Base-by-base conservation (phyloP, 2,888 invertebrate genomes). In the Agrotis exclamationis region DNA sequence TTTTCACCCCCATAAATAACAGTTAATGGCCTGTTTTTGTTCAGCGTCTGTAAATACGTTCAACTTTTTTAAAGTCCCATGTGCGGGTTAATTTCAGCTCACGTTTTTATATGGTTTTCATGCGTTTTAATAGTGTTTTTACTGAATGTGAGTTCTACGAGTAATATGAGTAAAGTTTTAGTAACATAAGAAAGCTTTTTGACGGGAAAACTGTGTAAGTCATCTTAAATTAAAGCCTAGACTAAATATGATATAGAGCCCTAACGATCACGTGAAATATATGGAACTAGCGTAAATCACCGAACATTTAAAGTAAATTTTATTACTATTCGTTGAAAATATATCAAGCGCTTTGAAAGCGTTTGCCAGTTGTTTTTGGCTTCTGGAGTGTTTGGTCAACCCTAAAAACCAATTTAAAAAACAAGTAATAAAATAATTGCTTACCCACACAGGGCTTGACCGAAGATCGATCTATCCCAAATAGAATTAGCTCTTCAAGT, bases 31-130 rank as follows among this genome's bases (percentile, higher is more conserved):
- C 79, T 56, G 76, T 85, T 84, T 85, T 76, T 83, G 71, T 74
- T 65, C 72, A 74, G 63, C 70, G 71, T 63, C 76, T 76, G 74
- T 70, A 76, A 81, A 78, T 82, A 76, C 63, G 82, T 56, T 67
- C 53, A 72, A 80, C 72, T 80, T 80, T 84, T 84, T 83, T 70
- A 76, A 81, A 83, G 79, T 81, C 79, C 64, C 76, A 81, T 76
- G 70, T 77, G 76, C 67, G 73, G 73, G 74, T 79, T 85, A 74
- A 85, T 75, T 79, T 74, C 51, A 84, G 59, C 72, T 72, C 54
- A 22, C 51, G 54, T 54, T 75, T 74, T 64, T 70, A 51, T 76
- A 80, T 48, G 71, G 69, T 51, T 70, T 63, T 63, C 62, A 33
- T 47, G 18, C 18, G 3, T 80, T 66, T 60, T 20, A 60, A 13